Percentiles rank a stretch among this genome's conserved stretches.
These are phyloP conservation scores for Burhinus bistriatus DNA, from an alignment of 2,113 vertebrate genomes.

Conservation along the genomic window DNA sequence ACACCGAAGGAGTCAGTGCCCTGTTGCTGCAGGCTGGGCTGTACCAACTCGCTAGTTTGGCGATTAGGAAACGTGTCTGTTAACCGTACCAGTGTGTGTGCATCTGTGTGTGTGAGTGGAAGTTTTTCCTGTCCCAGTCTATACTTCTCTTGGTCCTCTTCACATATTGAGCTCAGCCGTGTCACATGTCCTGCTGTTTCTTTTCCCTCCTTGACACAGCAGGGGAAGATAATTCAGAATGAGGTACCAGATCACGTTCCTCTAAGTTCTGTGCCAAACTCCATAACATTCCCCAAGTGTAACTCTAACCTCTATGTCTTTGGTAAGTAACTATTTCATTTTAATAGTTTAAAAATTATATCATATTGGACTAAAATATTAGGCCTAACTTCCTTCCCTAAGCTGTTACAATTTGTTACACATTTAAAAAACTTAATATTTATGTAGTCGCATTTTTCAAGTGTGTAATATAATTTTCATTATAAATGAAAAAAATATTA, in stretches of 20 bases:
- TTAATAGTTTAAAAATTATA: not conserved
- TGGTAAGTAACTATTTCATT: not conserved
- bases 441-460: not conserved
- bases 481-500: not conserved
- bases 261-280: not conserved
- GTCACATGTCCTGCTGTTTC: not conserved
- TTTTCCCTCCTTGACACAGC: not conserved
- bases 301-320: not conserved
- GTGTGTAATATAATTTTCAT: not conserved
- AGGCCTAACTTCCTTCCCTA: not conserved
- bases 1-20: not conserved
- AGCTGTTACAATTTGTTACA: not conserved
- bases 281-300: not conserved
- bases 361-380: not conserved
- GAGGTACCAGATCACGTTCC: not conserved
- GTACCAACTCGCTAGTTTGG: not conserved
- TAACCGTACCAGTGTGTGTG: not conserved
- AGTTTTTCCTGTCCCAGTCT: not conserved
- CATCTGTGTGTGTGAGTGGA: not conserved
- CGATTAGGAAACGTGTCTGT: not conserved
- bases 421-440: not conserved
- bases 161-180: not conserved
- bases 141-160: not conserved
- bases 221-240: not conserved
- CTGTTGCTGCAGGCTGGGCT: not conserved